Base-by-base conservation (phyloP, 2,888 invertebrate genomes). In the Pachliopta kotzebuea region DNA sequence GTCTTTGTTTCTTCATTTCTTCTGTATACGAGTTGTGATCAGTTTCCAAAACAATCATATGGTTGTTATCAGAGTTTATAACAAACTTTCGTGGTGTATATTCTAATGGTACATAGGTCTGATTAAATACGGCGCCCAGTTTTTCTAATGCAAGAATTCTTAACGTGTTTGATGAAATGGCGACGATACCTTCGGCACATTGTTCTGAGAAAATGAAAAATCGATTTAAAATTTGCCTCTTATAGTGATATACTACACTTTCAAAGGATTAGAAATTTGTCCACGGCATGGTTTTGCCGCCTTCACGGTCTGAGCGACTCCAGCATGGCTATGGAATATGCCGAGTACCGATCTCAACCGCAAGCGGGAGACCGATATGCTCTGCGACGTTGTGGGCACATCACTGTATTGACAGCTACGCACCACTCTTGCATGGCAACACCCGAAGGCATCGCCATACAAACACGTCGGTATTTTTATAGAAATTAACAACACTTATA, bases 1-100 rank as follows among this genome's bases (percentile, higher is more conserved):
- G 93, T 70, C 98, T 93, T 74, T 97, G 96, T 75, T 95, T 96
- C 82, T 99, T 99, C 55, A 98, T 98, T 72, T 98, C 97, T 74
- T 99, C 98, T 0, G 99, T 99, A 82, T 99, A 99, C 0, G 99
- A 96, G 83, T 99, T 99, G 83, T 99, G 99, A 85, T 99, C 99
- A 17, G 99, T 98, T 88, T 99, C 99, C 53, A 99, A 94, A 62
- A 98, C 93, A 58, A 99, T 94, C 62, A 99, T 93, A 78, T 98
- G 96, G 37, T 96, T 96, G 21, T 96, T 96, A 74, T 98, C 98
- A 2, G 95, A 94, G 84, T 99, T 98, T 65, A 99, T 96, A 21
- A 97, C 95, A 82, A 99, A 98, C 76, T 97, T 97, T 56, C 99
- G 93, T 0, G 99, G 99, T 0, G 99, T 99, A 79, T 97, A 98